Evolutionary conservation across 1,140 invertebrate genomes (phyloP).

Genomic region (Ostrea edulis): DNA sequence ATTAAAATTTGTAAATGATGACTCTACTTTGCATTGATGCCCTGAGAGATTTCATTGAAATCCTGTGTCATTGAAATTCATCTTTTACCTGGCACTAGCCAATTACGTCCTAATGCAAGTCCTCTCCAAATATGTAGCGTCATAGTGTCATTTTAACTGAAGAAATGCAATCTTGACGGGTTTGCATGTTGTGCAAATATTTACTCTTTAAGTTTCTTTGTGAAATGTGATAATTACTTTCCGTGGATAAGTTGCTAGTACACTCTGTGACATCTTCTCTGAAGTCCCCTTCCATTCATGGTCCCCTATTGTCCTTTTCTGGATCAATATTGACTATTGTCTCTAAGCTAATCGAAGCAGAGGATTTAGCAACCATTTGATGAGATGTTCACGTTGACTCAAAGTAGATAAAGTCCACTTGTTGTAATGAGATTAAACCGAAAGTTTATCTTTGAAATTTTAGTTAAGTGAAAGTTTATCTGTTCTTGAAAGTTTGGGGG

Average conservation of each 20-base stretch:
- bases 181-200: conserved; percentile 31
- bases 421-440: conserved; percentile 16
- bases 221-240: conserved; percentile 28
- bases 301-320: not conserved
- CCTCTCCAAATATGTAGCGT: conserved; percentile 27
- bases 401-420: conserved; percentile 13
- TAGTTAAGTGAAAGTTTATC: conserved; percentile 32
- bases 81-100: conserved; percentile 23
- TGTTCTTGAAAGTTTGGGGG: not conserved
- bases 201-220: conserved; percentile 21
- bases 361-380: conserved; percentile 31
- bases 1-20: conserved; percentile 32
- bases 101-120: conserved; percentile 17
- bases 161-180: conserved; percentile 26
- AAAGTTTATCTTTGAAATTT: conserved; percentile 16
- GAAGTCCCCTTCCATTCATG: not conserved
- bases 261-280: conserved; percentile 13
- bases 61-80: conserved; percentile 20
- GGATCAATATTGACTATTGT: conserved; percentile 16
- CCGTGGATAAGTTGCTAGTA: conserved; percentile 16
- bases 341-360: conserved; percentile 19
- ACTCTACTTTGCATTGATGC: conserved; percentile 19
- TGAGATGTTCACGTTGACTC: conserved; percentile 28
- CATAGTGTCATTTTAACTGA: conserved; percentile 13
- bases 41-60: conserved; percentile 8